Conservation (phyloP, 2,797 vertebrate species). For the Pangasius mekongensis region DNA sequence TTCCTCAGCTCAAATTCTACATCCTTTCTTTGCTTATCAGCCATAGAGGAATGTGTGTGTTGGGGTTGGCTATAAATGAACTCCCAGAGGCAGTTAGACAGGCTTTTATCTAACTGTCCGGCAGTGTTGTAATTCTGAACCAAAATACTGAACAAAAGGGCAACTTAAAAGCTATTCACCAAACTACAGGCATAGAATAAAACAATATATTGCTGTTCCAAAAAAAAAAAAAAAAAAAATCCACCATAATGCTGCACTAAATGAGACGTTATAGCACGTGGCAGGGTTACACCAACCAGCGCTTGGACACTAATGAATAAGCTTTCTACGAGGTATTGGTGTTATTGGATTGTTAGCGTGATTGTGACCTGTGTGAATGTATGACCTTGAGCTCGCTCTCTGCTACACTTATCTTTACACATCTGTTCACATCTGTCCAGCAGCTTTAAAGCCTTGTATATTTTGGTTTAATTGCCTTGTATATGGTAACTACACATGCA, state of each 20-base stretch:
- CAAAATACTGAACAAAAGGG: constrained; percentile 2
- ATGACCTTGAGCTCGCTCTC: not conserved
- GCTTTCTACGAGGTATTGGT: not conserved
- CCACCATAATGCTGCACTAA: not conserved
- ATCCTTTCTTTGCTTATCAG: constrained; percentile 26
- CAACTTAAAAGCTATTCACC: not conserved
- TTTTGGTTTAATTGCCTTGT: constrained; percentile 2
- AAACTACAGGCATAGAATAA: not conserved
- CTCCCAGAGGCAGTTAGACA: constrained; percentile 10
- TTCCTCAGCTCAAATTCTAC: not conserved
- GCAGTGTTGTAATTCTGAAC: not conserved
- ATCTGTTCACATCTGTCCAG: not conserved
- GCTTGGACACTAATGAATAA: not conserved
- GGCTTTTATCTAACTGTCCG: not conserved
- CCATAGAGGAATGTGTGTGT: constrained; percentile 18
- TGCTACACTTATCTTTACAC: not conserved
- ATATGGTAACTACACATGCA: not conserved
- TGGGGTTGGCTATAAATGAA: constrained; percentile 33
- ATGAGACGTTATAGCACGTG: not conserved
- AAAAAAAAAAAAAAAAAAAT: not conserved
- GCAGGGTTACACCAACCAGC: not conserved
- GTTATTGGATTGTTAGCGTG: not conserved
- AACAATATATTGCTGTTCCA: not conserved
- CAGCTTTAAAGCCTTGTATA: constrained; percentile 12
- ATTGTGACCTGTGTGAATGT: not conserved